Conservation (phyloP, 2,888 invertebrate genomes). For the Drosophila acutilabella region DNA sequence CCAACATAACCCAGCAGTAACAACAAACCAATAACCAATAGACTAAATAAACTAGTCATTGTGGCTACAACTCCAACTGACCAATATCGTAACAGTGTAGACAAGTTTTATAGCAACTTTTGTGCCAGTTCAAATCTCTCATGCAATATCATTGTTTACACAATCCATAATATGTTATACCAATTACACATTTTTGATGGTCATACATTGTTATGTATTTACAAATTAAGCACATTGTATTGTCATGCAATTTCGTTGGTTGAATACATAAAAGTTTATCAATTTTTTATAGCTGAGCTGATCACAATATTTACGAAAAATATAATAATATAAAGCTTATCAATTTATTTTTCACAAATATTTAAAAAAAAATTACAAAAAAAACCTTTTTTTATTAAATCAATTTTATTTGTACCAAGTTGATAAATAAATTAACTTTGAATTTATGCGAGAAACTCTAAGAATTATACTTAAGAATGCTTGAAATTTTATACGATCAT, state of each 20-base stretch:
- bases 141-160: slow-evolving; percentile 51
- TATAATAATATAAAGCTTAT: too few species aligned
- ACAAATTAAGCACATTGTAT: slow-evolving; percentile 18
- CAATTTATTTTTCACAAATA: too few species aligned
- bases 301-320: too few species aligned
- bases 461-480: too few species aligned
- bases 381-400: too few species aligned
- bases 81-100: not conserved
- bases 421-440: too few species aligned
- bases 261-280: not conserved
- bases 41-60: slow-evolving; percentile 33
- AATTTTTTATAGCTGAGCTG: not conserved
- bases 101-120: slow-evolving; percentile 18
- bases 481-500: too few species aligned
- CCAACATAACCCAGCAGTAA: slow-evolving; percentile 21
- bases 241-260: not conserved
- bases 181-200: slow-evolving; percentile 12
- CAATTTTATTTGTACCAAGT: too few species aligned
- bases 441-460: too few species aligned
- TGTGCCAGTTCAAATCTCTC: slow-evolving; percentile 20
- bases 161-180: not conserved
- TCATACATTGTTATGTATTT: slow-evolving; percentile 19
- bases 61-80: slow-evolving; percentile 29
- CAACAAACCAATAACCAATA: slow-evolving; percentile 37
- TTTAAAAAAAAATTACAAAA: too few species aligned